Base-by-base conservation (phyloP, 2,113 vertebrate species). In the Emydocephalus ijimae region DNA sequence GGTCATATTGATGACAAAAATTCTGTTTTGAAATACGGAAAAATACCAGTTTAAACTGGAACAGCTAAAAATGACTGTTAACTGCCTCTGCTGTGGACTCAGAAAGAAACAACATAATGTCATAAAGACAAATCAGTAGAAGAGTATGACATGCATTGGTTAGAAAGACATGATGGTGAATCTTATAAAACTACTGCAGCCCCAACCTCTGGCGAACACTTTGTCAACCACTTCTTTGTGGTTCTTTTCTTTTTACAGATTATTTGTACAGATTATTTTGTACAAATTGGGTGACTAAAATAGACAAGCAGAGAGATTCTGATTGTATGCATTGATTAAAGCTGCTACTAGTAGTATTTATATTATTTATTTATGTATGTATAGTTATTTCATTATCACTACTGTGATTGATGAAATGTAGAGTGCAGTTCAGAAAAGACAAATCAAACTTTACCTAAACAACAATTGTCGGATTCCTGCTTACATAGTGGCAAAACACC, bases 101-200 rank as follows among this genome's bases (percentile, higher is more conserved):
- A 14, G n/a, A 34, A 69, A 34, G 14, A 69, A 4, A 69, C 64
- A n/a, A 69, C n/a, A 34, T 14, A 69, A 34, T 34, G n/a, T 69
- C 64, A 69, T n/a, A 29, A 69, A 0, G 12, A 34, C 64, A 69
- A 69, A 34, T 69, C 64, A 69, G 14, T 34, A 69, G 64, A 69
- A 69, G 64, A 0, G 14, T 11, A 69, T 14, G 26, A n/a, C 0
- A 0, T 69, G 1, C 29, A 34, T 34, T 74, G 29, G 2, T 34
- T 74, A 74, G 64, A 74, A 34, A 34, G n/a, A 34, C n/a, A 74
- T 74, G n/a, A 18, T 74, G 64, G 14, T 74, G n/a, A 74, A 34
- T n/a, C n/a, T n/a, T 74, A 74, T n/a, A 34, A 74, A 74, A 74
- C 64, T n/a, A 34, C 14, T 74, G n/a, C 34, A 74, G 5, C n/a